These are phyloP conservation scores for Mantis religiosa DNA, from an alignment of 2,888 invertebrate genomes.

Conservation along the genomic window DNA sequence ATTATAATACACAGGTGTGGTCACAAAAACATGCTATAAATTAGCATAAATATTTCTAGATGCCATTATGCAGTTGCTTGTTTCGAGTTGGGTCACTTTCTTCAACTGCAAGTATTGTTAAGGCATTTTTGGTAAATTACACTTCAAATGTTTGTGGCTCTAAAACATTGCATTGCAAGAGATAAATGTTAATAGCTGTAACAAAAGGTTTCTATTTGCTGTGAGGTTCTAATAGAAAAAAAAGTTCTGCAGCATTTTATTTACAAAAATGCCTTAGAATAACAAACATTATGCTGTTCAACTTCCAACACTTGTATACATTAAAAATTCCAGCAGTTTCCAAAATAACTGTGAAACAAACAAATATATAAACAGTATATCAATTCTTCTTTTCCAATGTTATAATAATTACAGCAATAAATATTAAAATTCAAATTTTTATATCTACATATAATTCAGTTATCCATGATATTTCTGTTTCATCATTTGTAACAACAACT, in stretches of 20 bases:
- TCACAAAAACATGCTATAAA: neutral
- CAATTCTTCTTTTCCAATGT: conserved; percentile 5
- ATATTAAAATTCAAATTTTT: conserved; percentile 4
- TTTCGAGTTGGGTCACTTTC: neutral
- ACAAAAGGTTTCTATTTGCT: neutral
- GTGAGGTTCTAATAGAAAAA: neutral
- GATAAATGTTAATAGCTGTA: neutral
- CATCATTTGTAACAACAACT: neutral
- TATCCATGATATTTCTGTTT: neutral
- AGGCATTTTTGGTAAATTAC: neutral
- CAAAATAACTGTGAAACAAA: conserved; percentile 1
- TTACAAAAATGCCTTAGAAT: neutral
- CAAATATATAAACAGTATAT: conserved; percentile 8
- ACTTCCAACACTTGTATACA: neutral
- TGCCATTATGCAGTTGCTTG: neutral
- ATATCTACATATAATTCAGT: neutral
- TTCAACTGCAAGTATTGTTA: neutral
- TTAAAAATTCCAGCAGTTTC: neutral
- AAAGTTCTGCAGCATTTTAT: neutral
- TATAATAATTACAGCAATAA: conserved; percentile 7
- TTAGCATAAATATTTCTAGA: neutral
- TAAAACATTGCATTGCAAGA: neutral
- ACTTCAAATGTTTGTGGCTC: neutral
- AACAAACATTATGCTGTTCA: neutral
- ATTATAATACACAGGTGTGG: neutral